Conservation (phyloP, 2,888 invertebrate genomes). For the Leptopilina myrica region DNA sequence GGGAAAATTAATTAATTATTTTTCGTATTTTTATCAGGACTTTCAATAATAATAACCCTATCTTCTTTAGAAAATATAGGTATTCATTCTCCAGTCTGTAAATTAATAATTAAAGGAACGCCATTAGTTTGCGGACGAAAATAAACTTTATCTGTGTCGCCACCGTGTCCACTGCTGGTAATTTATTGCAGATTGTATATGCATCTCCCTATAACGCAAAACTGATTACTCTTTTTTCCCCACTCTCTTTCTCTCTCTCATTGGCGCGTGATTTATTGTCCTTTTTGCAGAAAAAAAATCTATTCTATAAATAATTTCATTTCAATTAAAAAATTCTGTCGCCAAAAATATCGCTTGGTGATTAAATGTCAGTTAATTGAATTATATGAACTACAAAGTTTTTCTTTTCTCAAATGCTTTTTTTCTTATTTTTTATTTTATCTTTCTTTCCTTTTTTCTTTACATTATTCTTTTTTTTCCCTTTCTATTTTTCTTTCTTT, state of each 20-base stretch:
- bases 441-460: background rate
- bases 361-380: background rate
- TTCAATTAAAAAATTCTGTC: slow-evolving; percentile 22
- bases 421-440: too few relatives aligned
- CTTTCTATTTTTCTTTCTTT: too few relatives aligned
- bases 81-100: slow-evolving; percentile 31
- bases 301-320: slow-evolving; percentile 18
- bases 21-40: slow-evolving; percentile 5
- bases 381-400: background rate
- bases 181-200: slow-evolving; percentile 34
- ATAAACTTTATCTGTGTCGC: slow-evolving; percentile 41
- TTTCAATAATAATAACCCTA: slow-evolving; percentile 1
- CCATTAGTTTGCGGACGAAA: slow-evolving; percentile 33
- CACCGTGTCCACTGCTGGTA: slow-evolving; percentile 21
- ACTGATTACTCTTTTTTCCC: slow-evolving; percentile 4
- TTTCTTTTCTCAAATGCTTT: background rate
- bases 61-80: slow-evolving; percentile 18
- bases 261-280: slow-evolving; percentile 31
- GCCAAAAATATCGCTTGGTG: background rate
- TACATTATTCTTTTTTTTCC: background rate
- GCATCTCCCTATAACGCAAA: slow-evolving; percentile 23
- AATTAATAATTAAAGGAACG: slow-evolving; percentile 41
- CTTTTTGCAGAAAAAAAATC: slow-evolving; percentile 4
- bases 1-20: slow-evolving; percentile 21
- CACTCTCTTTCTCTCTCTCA: background rate